These are phyloP conservation scores for Sebastes elongatus DNA, from an alignment of 2,797 vertebrate genomes.

Conservation along the genomic window DNA sequence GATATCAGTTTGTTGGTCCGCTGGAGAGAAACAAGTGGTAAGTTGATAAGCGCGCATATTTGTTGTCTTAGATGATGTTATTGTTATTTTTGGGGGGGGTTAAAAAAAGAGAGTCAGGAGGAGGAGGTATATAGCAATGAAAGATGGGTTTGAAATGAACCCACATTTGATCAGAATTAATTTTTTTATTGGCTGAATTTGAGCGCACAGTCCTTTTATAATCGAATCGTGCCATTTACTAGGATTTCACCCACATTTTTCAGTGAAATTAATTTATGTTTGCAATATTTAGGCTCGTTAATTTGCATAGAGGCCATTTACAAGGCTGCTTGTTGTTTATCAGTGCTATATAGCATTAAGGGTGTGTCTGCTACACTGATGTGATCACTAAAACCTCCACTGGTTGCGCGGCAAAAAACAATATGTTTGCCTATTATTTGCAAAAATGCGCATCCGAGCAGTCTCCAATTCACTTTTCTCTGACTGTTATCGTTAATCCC, in stretches of 20 bases:
- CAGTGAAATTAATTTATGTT: neutral
- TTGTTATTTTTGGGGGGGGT: neutral
- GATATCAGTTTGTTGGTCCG: slow-evolving; percentile 40
- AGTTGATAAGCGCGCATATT: slow-evolving; percentile 41
- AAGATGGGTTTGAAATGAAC: neutral
- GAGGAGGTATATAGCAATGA: too few species aligned
- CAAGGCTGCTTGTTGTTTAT: slow-evolving; percentile 2
- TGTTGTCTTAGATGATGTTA: neutral
- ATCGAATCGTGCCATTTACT: neutral
- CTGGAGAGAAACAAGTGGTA: slow-evolving; percentile 58
- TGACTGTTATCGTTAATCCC: neutral
- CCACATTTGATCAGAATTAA: neutral
- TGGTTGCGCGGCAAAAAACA: neutral
- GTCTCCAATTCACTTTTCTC: neutral
- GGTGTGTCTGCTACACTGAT: slow-evolving; percentile 55
- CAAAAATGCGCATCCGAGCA: neutral
- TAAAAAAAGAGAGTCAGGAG: neutral
- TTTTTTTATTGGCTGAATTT: neutral
- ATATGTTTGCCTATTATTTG: neutral
- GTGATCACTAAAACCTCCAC: slow-evolving; percentile 1
- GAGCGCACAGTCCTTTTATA: too few species aligned
- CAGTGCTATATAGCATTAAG: slow-evolving; percentile 6
- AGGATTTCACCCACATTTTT: neutral
- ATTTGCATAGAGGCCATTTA: neutral
- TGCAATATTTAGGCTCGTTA: neutral